Percentiles rank a stretch among this genome's conserved stretches.
phyloP scores from a whole-genome alignment of 2,888 invertebrate species.

The Lycaena phlaeas region DNA sequence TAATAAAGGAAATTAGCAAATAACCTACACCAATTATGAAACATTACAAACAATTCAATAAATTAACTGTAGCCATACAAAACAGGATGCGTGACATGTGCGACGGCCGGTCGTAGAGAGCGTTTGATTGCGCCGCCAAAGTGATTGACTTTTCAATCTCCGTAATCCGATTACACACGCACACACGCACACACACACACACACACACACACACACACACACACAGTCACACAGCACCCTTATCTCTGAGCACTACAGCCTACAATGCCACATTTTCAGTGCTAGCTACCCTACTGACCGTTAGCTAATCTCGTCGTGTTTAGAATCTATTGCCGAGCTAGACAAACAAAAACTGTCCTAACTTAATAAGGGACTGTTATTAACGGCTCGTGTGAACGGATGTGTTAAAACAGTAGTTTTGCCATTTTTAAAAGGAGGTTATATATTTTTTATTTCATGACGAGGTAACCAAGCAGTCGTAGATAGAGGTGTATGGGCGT shows the following conservation, averaged over 20 bases:
- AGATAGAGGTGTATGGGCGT: no score
- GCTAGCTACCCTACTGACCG: slow-evolving; percentile 34
- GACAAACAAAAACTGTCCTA: neutral
- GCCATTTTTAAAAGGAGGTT: no score
- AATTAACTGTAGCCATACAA: no score
- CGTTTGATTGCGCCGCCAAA: slow-evolving; percentile 59
- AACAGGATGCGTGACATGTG: no score
- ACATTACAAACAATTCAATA: no score
- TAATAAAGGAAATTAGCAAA: no score
- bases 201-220: slow-evolving; percentile 16
- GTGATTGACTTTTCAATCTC: slow-evolving; percentile 72
- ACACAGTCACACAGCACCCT: slow-evolving; percentile 14
- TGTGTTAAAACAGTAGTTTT: no score
- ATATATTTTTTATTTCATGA: no score
- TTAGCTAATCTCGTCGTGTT: slow-evolving; percentile 24
- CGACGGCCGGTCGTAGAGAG: slow-evolving; percentile 38
- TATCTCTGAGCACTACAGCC: slow-evolving; percentile 10
- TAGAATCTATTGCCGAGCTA: neutral
- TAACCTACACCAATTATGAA: no score
- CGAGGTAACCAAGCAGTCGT: no score
- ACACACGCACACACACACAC: slow-evolving; percentile 34
- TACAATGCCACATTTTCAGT: slow-evolving; percentile 24
- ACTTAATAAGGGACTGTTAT: neutral
- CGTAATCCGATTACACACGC: slow-evolving; percentile 45
- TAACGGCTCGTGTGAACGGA: neutral